These are phyloP conservation scores for Chaunax sp. DNA, from an alignment of 2,797 vertebrate species.

Conservation along the genomic window DNA sequence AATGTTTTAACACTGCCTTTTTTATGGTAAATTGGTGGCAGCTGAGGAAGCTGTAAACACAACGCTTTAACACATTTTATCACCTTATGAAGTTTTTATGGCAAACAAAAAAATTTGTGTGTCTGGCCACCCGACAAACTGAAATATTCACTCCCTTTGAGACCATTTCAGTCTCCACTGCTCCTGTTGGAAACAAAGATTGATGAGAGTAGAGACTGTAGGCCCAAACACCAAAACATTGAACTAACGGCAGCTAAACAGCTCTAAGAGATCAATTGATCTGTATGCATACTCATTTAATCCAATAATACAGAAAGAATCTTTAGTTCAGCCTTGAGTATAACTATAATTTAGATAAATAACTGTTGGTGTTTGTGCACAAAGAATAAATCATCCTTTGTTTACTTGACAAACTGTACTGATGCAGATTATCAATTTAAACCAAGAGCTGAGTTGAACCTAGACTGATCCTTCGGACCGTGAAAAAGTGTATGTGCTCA, in stretches of 20 bases:
- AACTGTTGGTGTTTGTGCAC: neutral
- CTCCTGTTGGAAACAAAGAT: neutral
- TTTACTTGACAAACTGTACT: neutral
- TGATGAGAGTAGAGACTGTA: too few species aligned
- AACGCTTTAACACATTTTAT: conserved; percentile 1
- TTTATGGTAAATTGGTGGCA: neutral
- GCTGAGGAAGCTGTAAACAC: neutral
- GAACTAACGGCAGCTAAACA: too few species aligned
- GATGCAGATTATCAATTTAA: neutral
- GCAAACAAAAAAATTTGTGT: neutral
- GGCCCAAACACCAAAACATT: too few species aligned
- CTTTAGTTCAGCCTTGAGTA: too few species aligned
- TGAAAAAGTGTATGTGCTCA: conserved; percentile 14
- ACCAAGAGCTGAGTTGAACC: neutral
- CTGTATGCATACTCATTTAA: too few species aligned
- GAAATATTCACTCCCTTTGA: neutral
- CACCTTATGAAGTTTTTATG: conserved; percentile 10
- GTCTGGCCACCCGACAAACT: neutral
- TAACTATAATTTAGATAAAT: too few species aligned
- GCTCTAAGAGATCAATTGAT: too few species aligned
- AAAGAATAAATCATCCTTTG: neutral
- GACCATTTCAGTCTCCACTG: neutral
- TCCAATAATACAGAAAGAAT: too few species aligned
- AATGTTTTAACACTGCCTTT: neutral
- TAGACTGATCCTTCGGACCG: neutral